Conservation (phyloP, 2,113 vertebrate species). For the Herpailurus yagouaroundi region DNA sequence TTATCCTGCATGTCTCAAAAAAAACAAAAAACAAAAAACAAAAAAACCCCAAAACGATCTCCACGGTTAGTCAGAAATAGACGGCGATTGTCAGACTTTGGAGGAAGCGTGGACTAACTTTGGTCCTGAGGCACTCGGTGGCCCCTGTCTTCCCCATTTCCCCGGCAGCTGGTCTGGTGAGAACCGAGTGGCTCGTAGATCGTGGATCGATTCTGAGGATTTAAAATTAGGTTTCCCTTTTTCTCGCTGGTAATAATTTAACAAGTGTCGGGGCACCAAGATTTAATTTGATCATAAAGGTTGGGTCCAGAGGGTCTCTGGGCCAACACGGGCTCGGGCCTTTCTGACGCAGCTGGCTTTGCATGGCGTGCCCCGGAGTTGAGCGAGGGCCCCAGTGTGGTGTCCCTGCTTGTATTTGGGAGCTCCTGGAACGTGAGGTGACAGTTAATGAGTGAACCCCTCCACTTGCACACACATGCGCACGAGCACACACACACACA, state of each 20-base stretch:
- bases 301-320: not conserved
- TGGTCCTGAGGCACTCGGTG: accelerated
- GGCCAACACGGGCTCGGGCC: accelerated
- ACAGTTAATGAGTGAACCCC: not conserved
- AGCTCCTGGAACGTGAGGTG: not conserved
- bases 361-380: no score
- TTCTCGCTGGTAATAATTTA: not conserved
- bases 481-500: not conserved
- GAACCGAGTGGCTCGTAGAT: not conserved
- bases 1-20: not conserved
- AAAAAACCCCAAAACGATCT: not conserved
- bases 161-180: not conserved
- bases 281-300: not conserved
- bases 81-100: not conserved
- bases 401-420: not conserved
- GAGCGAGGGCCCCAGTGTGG: not conserved
- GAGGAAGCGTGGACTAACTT: not conserved
- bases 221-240: slow-evolving; percentile 4
- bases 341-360: not conserved
- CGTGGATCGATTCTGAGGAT: not conserved
- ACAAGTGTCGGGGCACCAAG: not conserved
- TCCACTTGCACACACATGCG: no score
- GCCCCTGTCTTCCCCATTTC: accelerated
- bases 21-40: no score
- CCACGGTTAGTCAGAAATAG: not conserved